Conservation (phyloP, 2,888 invertebrate genomes). For the Andrena hattorfiana region DNA sequence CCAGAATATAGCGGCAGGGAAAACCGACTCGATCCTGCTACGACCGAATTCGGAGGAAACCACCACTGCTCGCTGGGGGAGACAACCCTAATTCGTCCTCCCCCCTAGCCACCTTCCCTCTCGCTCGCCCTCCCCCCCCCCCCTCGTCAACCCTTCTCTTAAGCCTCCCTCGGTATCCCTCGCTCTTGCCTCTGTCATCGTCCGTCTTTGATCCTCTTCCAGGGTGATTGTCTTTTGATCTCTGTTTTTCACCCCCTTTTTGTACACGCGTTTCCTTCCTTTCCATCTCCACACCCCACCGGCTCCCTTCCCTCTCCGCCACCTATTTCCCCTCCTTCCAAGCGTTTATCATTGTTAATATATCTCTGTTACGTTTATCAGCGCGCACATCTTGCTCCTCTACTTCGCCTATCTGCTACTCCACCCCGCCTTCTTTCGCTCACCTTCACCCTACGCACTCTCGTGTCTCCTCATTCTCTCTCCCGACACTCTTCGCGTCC, state of each 20-base stretch:
- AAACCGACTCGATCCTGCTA: constrained; percentile 59
- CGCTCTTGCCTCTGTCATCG: constrained; percentile 22
- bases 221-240: constrained; percentile 50
- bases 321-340: neutral
- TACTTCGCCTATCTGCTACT: neutral
- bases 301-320: neutral
- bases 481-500: neutral
- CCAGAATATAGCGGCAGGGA: constrained; percentile 57
- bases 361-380: constrained; percentile 6
- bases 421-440: neutral
- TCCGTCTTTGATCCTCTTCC: constrained; percentile 29
- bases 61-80: constrained; percentile 54
- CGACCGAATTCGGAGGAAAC: constrained; percentile 60
- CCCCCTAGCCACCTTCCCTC: constrained; percentile 13
- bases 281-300: neutral
- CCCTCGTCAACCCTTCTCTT: constrained; percentile 14
- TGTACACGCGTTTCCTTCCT: neutral
- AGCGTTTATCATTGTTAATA: constrained; percentile 1
- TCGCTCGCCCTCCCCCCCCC: neutral
- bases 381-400: neutral
- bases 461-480: neutral
- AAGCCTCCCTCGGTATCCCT: constrained; percentile 28
- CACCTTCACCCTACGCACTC: neutral
- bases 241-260: constrained; percentile 29
- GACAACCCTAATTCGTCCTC: constrained; percentile 54